A percentile compares a stretch with the other conserved stretches of the same genome.
These are phyloP conservation scores for Axinella damicornis DNA, from an alignment of 37 sponge, comb jelly and placozoan genomes.

Conservation along the genomic window DNA sequence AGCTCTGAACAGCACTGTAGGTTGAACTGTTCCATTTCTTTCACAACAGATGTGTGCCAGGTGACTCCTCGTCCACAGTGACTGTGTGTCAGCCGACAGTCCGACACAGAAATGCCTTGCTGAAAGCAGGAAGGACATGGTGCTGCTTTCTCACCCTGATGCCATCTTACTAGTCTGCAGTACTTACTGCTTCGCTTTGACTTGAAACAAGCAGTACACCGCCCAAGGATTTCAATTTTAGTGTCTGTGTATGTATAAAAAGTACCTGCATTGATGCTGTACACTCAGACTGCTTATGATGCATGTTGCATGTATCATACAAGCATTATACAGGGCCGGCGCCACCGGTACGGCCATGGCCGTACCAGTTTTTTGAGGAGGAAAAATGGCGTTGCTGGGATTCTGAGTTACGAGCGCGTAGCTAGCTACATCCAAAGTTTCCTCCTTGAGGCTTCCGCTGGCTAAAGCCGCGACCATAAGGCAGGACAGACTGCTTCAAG, in stretches of 20 bases:
- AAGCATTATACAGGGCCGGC: too few species aligned
- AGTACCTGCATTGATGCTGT: too few species aligned
- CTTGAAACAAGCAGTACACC: slow-evolving; percentile 19
- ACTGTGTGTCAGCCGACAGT: slow-evolving; percentile 2
- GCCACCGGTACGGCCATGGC: too few species aligned
- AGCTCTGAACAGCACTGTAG: not conserved
- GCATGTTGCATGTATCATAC: too few species aligned
- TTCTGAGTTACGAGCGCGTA: too few species aligned
- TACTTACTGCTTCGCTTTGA: slow-evolving; percentile 13
- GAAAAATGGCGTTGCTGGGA: too few species aligned
- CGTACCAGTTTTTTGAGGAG: too few species aligned
- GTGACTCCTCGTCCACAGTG: slow-evolving; percentile 24
- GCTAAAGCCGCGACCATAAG: too few species aligned
- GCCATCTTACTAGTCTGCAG: slow-evolving; percentile 9
- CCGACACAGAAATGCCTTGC: slow-evolving; percentile 10
- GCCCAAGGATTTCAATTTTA: slow-evolving; percentile 6
- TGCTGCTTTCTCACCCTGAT: slow-evolving; percentile 20
- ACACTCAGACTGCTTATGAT: too few species aligned
- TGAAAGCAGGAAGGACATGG: not conserved
- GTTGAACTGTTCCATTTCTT: not conserved
- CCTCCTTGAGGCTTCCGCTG: too few species aligned
- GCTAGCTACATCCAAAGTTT: too few species aligned
- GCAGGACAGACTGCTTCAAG: too few species aligned
- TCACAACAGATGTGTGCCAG: not conserved
- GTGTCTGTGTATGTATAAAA: not conserved